Base-by-base conservation (phyloP, 2,888 invertebrate species). In the Marasmarcha lunaedactyla region DNA sequence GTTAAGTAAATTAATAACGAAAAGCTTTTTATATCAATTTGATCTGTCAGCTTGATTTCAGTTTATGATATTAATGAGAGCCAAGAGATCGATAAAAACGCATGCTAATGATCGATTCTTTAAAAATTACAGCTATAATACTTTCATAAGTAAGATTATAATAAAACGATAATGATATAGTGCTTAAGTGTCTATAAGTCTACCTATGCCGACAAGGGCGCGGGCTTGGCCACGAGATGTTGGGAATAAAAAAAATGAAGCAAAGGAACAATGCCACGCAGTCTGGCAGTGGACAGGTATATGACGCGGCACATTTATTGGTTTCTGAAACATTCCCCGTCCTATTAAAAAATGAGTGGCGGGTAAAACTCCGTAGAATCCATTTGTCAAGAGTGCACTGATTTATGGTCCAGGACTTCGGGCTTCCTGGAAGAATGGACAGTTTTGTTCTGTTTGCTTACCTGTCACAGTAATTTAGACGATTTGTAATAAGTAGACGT, bases 271-370 rank as follows among this genome's bases (percentile, higher is more conserved):
- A 81, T 64, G 79, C 71, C 83, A 76, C 71, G 81, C 83, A 70
- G 83, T 83, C 83, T 83, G 71, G 59, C 62, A 49, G 59, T 60
- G 56, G 83, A 79, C 83, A 83, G 83, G 83, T 83, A 83, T 81
- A 79, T 83, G 83, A 83, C 81, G 70, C 71, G 78, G 81, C 83
- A 68, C 74, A 79, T 83, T 83, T 83, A 83, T 83, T 77, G 78
- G 83, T 81, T 81, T 78, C 78, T 77, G 77, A 78, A 83, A 78
- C 78, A 79, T 81, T 78, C 81, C 62, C 69, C 68, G 73, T 61
- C 71, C 78, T 79, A 81, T 83, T 83, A 81, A 81, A 81, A 83
- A 83, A 81, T 83, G 81, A 83, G 81, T 70, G 67, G 70, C 63
- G 63, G 63, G 71, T 79, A 79, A 77, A 81, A 81, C 70, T 59